Conservation (phyloP, 37 sponge, comb jelly and placozoan genomes). For the Beroe ovata region DNA sequence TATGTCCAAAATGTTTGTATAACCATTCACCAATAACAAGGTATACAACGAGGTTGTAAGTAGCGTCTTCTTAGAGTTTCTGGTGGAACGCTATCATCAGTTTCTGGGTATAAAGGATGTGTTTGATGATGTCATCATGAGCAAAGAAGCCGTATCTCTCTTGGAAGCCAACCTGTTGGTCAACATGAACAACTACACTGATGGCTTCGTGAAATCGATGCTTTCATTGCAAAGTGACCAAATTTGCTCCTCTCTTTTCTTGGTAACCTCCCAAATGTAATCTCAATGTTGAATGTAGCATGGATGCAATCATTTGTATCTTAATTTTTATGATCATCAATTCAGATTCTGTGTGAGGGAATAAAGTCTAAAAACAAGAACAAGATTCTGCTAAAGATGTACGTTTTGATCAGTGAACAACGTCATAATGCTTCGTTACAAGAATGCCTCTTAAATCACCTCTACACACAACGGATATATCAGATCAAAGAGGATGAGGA, state of each 20-base stretch:
- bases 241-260: not conserved
- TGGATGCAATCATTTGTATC: too few relatives aligned
- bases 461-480: not conserved
- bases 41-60: not conserved
- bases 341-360: constrained; percentile 3
- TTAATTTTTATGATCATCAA: not conserved
- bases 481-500: constrained; percentile 21
- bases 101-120: not conserved
- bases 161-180: not conserved
- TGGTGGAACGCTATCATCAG: not conserved
- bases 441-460: not conserved
- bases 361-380: constrained; percentile 20
- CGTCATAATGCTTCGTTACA: not conserved
- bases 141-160: not conserved
- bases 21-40: too few relatives aligned
- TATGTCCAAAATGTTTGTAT: too few relatives aligned
- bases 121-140: constrained; percentile 4
- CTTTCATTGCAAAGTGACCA: not conserved
- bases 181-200: constrained; percentile 20
- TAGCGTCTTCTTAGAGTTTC: not conserved
- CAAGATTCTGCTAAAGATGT: constrained; percentile 2
- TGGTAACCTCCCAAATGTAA: too few relatives aligned
- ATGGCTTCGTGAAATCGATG: not conserved
- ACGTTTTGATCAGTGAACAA: not conserved
- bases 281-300: too few relatives aligned